A percentile compares a stretch with the other conserved stretches of the same genome.
These are phyloP conservation scores for Nephrotoma guestfalica DNA, from an alignment of 2,888 invertebrate genomes.

Conservation along the genomic window DNA sequence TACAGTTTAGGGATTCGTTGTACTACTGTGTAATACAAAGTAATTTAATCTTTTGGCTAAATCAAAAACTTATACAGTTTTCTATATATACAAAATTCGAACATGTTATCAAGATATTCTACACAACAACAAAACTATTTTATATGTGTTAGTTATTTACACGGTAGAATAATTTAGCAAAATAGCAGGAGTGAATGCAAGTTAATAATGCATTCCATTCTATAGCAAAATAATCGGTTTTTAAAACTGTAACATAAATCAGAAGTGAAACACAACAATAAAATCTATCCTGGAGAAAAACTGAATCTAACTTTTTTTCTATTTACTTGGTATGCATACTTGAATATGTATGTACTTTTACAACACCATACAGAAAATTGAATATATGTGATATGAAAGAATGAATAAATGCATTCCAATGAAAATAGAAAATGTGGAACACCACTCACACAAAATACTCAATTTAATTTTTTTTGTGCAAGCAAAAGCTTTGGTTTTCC, in stretches of 20 bases:
- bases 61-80: background rate
- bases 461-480: background rate
- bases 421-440: background rate
- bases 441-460: background rate
- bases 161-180: background rate
- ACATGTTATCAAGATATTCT: background rate
- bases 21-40: background rate
- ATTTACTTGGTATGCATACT: background rate
- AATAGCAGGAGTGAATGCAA: background rate
- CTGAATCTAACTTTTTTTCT: background rate
- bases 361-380: background rate
- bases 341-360: background rate
- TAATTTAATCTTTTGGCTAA: background rate
- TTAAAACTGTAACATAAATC: background rate
- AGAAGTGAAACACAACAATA: background rate
- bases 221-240: background rate
- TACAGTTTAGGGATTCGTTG: background rate
- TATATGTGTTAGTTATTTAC: background rate
- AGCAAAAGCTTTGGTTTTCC: background rate
- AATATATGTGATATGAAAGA: background rate
- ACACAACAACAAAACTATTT: background rate
- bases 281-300: background rate
- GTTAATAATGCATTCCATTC: background rate
- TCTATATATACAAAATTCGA: background rate
- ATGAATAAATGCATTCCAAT: background rate